Percentiles rank a stretch among this genome's conserved stretches.
phyloP scores from a whole-genome alignment of 2,113 vertebrate genomes.

The Lipotes vexillifer region DNA sequence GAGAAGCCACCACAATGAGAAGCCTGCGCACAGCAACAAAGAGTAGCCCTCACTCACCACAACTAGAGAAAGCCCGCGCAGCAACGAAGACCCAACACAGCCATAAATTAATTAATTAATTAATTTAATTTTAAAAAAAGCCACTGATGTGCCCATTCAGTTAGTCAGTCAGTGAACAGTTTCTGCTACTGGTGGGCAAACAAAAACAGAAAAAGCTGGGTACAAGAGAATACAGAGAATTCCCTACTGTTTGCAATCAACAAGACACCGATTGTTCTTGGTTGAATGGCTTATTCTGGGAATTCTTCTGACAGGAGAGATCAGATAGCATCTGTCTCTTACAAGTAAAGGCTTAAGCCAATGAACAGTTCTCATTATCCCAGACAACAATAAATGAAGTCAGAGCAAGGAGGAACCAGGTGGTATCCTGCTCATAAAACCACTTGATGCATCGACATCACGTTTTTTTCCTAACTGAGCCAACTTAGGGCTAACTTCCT shows the following conservation, averaged over 20 bases:
- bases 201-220: background rate
- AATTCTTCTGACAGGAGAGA: slow-evolving; percentile 61
- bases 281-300: slow-evolving; percentile 62
- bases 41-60: too few relatives aligned
- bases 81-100: too few relatives aligned
- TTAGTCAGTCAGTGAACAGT: background rate
- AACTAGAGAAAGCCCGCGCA: too few relatives aligned
- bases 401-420: slow-evolving; percentile 58
- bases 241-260: slow-evolving; percentile 20
- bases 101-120: too few relatives aligned
- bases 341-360: slow-evolving; percentile 56
- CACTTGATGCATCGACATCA: background rate
- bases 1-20: too few relatives aligned
- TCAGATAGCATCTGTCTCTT: slow-evolving; percentile 69
- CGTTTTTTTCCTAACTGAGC: background rate
- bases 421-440: slow-evolving; percentile 39
- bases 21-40: too few relatives aligned
- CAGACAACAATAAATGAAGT: slow-evolving; percentile 65
- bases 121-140: too few relatives aligned
- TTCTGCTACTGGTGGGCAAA: background rate
- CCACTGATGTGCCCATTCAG: background rate
- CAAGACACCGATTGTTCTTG: slow-evolving; percentile 62
- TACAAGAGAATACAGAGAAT: background rate
- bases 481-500: background rate
- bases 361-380: slow-evolving; percentile 40